Base-by-base conservation (phyloP, 2,888 invertebrate genomes). In the Drosophila kanekoi region DNA sequence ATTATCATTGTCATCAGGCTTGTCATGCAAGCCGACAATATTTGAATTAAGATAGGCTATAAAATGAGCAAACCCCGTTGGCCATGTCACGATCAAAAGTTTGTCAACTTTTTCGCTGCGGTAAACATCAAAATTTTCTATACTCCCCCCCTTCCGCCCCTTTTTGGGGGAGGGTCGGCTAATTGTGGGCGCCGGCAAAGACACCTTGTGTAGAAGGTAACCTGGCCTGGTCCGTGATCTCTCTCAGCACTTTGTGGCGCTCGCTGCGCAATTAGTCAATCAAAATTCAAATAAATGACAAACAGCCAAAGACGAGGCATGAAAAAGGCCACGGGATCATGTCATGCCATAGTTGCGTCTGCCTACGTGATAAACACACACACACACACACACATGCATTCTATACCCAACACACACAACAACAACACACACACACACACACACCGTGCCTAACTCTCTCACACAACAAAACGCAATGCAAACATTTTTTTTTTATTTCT, bases 221-320 rank as follows among this genome's bases (percentile, higher is more conserved):
- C 38, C 65, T 66, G 59, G 8, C 8, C 65, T 61, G 59, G 8
- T 28, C 8, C 8, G 6, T 28, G 28, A 28, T 28, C 28, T 28
- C 8, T 28, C 8, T 8, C 28, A 8, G 28, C 28, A 2, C 8
- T 23, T 13, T 20, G 49, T 85, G 82, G 78, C 81, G 71, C 77
- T 68, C 59, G 77, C 72, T 89, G 88, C 79, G 88, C 89, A 88
- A 89, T 87, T 88, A 83, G 87, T 89, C 89, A 88, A 88, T 89
- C 87, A 89, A 85, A 86, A 82, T 71, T 79, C 74, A 87, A 88
- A 86, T 75, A 86, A 72, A 80, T 78, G 77, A 74, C 68, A 67
- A 68, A 52, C 53, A 59, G 56, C 60, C 32, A 58, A 62, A 60
- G 62, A 66, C 56, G 64, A 83, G 83, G 83, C 79, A 84, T 70